Evolutionary conservation across 2,797 vertebrate genomes (phyloP).

Genomic region (Cercopithecus diana): DNA sequence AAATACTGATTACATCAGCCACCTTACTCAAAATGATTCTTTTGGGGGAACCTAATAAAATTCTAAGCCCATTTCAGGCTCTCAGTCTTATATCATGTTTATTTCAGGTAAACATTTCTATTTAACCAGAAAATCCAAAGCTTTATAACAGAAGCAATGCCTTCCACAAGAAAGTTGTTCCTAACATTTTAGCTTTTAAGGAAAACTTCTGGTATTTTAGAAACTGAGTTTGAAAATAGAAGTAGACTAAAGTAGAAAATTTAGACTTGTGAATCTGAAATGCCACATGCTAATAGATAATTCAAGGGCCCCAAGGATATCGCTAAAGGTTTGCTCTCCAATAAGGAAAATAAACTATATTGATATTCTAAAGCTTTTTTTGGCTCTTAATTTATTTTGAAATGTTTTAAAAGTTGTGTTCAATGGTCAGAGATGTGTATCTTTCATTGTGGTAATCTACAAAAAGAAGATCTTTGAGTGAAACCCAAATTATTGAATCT

Average conservation of each 20-base stretch:
- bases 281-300: neutral
- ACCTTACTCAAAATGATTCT: constrained; percentile 27
- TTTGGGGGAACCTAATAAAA: constrained; percentile 35
- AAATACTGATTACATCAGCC: constrained; percentile 53
- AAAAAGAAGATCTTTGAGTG: neutral
- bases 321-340: neutral
- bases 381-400: constrained; percentile 4
- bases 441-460: neutral
- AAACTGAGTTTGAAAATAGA: constrained; percentile 44
- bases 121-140: constrained; percentile 60
- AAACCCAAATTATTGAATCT: neutral
- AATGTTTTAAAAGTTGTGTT: neutral
- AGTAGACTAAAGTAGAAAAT: neutral
- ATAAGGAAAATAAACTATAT: neutral
- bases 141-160: constrained; percentile 37
- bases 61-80: constrained; percentile 14
- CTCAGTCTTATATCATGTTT: constrained; percentile 53
- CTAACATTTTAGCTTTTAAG: constrained; percentile 45
- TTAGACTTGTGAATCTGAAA: neutral
- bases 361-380: neutral
- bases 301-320: neutral
- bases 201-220: constrained; percentile 40
- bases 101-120: constrained; percentile 53
- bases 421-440: neutral
- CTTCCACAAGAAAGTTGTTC: constrained; percentile 24